Evolutionary conservation across 2,113 vertebrate species (phyloP), one percentile per base, ranked within the genome.

Genomic region (Phocoena sinus): DNA sequence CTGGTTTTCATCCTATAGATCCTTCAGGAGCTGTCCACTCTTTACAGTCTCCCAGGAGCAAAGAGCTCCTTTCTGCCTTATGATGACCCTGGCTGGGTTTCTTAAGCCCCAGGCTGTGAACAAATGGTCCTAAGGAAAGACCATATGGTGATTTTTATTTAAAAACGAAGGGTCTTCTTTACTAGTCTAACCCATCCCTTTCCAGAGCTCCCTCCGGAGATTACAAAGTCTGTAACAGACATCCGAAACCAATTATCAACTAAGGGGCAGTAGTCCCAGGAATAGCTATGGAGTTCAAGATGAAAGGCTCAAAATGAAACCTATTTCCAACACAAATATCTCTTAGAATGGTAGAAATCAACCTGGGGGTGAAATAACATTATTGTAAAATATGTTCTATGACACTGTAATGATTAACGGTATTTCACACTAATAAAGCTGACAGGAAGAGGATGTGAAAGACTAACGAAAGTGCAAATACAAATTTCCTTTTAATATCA

Each of bases 281-380:
- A 95, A 98, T 96, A 98, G 97, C 97, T 95, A 92, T 71, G 87
- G 80, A 95, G 92, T 97, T 98, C 94, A 97, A 98, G 97, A 98
- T 97, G 97, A 97, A 98, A 98, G 97, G 33, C 96, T 95, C 97
- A 73, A 95, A 97, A 98, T 60, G 96, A 97, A 98, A 97, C 97
- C 95, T 96, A 98, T 96, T 98, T 97, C 96, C 96, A 96, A 95
- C 77, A 95, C 96, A 98, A 98, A 97, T 97, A 97, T 93, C 92
- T 96, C 96, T 96, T 68, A 44, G 92, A 97, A 97, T 83, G 84
- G 94, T 96, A 97, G 97, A 96, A 97, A 96, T 88, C 97, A 98
- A 98, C 96, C 94, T 97, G 96, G 76, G 77, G 92, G 96, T 53
- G 91, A 73, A 95, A 97, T 70, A 91, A 89, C 79, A 91, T 95